These are phyloP conservation scores for Nannospalax galili DNA, from an alignment of 2,113 vertebrate genomes.

Conservation along the genomic window DNA sequence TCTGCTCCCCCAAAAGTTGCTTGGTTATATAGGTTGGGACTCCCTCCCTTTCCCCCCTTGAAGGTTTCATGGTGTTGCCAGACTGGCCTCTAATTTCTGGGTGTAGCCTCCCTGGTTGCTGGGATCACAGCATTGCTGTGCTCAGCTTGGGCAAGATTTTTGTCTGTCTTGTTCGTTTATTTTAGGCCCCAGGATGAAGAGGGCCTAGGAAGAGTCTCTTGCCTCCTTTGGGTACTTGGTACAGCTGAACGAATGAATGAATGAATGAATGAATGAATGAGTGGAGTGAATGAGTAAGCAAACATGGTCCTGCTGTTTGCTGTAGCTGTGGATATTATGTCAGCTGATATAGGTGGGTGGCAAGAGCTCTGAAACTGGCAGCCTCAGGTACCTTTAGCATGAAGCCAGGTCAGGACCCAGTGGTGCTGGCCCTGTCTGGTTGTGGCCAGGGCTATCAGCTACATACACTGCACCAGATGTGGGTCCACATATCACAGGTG, in stretches of 20 bases:
- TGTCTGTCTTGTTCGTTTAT: background rate
- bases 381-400: background rate
- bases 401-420: too few species aligned
- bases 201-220: background rate
- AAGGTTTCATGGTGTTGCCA: background rate
- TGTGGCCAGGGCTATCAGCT: background rate
- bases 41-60: too few species aligned
- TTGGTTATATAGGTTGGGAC: background rate
- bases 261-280: background rate
- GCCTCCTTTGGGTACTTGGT: background rate
- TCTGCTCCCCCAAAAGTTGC: background rate
- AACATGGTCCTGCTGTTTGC: background rate
- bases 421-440: background rate
- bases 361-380: background rate
- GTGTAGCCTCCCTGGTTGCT: background rate
- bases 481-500: background rate
- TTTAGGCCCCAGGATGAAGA: background rate
- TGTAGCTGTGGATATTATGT: background rate
- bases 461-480: background rate
- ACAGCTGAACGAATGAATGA: too few species aligned
- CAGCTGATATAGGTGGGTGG: background rate
- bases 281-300: background rate
- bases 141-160: background rate
- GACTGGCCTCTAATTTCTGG: background rate
- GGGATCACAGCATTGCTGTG: background rate